Conservation (phyloP, 2,113 vertebrate species). For the Psettodes erumei region DNA sequence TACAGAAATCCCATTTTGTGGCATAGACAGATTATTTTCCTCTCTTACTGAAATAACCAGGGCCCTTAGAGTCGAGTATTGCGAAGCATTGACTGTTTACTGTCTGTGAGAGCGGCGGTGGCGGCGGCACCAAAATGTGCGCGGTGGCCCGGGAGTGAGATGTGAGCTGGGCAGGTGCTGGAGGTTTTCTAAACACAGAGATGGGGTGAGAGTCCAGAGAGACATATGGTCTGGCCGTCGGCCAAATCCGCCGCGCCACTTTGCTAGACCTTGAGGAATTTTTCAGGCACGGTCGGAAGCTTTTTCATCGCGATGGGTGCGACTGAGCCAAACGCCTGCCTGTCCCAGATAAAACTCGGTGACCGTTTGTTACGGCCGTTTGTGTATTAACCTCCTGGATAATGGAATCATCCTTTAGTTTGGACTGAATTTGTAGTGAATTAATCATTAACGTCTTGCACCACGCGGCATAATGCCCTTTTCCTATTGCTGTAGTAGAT, state of each 20-base stretch:
- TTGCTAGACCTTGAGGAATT: constrained; percentile 69
- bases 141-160: constrained; percentile 18
- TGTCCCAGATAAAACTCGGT: constrained; percentile 45
- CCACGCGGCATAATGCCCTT: background rate
- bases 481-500: background rate
- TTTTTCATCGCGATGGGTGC: constrained; percentile 54
- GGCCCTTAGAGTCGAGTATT: background rate
- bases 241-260: constrained; percentile 53
- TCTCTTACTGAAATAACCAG: background rate
- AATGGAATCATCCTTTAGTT: background rate
- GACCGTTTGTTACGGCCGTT: constrained; percentile 40
- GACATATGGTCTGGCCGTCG: constrained; percentile 57
- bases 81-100: constrained; percentile 12
- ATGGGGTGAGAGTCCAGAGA: constrained; percentile 37
- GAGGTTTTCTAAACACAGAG: constrained; percentile 54
- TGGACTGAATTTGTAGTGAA: background rate
- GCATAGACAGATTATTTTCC: constrained; percentile 7
- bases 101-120: constrained; percentile 6
- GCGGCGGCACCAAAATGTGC: constrained; percentile 21
- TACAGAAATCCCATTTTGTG: constrained; percentile 16
- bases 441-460: background rate
- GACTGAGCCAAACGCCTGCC: constrained; percentile 33
- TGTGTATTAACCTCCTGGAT: constrained; percentile 4
- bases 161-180: constrained; percentile 48
- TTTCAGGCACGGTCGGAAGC: constrained; percentile 50